Evolutionary conservation across 2,888 invertebrate genomes (phyloP).

Genomic region (Ligdia adustata): DNA sequence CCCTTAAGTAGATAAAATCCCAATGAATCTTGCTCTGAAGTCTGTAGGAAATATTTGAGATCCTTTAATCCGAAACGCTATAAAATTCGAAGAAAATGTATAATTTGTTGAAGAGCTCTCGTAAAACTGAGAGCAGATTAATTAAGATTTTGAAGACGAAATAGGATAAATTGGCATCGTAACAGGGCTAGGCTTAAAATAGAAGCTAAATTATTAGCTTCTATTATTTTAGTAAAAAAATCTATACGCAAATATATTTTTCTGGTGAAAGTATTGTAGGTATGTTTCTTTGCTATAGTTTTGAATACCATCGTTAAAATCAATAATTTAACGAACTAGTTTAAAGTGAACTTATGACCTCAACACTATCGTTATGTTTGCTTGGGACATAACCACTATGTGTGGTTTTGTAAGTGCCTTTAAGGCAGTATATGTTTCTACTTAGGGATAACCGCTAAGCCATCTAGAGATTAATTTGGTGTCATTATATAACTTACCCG

Average conservation of each 20-base stretch:
- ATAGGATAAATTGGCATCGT: slow-evolving; percentile 21
- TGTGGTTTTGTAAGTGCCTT: slow-evolving; percentile 20
- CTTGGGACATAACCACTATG: slow-evolving; percentile 4
- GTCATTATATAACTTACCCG: too few species aligned
- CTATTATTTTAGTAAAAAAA: too few species aligned
- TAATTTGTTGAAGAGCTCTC: slow-evolving; percentile 40
- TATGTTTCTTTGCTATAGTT: too few species aligned
- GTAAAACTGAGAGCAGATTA: slow-evolving; percentile 42
- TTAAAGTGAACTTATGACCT: slow-evolving; percentile 1
- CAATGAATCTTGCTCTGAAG: slow-evolving; percentile 31
- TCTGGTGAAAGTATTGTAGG: too few species aligned
- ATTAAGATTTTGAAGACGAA: slow-evolving; percentile 38
- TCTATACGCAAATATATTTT: too few species aligned
- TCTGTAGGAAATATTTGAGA: slow-evolving; percentile 39
- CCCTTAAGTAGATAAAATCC: slow-evolving; percentile 30
- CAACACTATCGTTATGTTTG: not conserved
- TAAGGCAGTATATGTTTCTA: slow-evolving; percentile 8
- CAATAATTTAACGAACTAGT: too few species aligned
- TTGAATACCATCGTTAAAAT: too few species aligned
- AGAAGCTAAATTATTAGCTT: too few species aligned
- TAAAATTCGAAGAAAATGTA: slow-evolving; percentile 40
- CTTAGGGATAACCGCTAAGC: slow-evolving; percentile 4
- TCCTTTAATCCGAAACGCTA: slow-evolving; percentile 42
- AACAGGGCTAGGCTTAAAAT: slow-evolving; percentile 10
- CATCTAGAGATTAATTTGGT: slow-evolving; percentile 10